A percentile compares a stretch with the other conserved stretches of the same genome.
Conservation (phyloP, 2,888 invertebrate species). For the Epirrita christyi region DNA sequence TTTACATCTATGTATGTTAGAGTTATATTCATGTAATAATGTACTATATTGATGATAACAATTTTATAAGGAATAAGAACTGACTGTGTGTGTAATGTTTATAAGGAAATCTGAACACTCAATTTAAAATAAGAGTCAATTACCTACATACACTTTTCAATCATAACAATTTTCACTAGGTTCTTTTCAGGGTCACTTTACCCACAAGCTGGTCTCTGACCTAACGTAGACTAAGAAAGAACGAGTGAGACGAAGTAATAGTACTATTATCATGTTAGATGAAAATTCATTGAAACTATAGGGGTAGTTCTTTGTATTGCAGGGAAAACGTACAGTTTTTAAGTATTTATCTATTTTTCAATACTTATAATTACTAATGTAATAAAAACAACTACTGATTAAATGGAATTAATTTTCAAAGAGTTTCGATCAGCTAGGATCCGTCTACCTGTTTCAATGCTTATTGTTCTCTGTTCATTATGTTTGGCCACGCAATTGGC, state of each 20-base stretch:
- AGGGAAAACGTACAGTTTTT: no score
- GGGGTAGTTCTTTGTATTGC: no score
- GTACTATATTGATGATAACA: conserved; percentile 22
- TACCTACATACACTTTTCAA: neutral
- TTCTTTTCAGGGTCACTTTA: no score
- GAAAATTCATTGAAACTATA: no score
- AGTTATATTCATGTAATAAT: conserved; percentile 28
- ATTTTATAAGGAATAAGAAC: conserved; percentile 7
- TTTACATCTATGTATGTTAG: conserved; percentile 24
- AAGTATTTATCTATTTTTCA: no score
- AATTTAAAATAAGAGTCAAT: neutral
- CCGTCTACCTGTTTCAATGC: neutral
- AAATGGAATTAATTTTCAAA: neutral
- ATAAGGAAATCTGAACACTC: neutral
- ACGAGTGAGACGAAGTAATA: no score
- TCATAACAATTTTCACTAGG: no score
- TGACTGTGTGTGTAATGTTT: conserved; percentile 7
- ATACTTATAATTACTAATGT: no score
- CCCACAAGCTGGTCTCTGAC: no score
- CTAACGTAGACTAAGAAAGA: no score
- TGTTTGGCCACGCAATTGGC: conserved; percentile 13
- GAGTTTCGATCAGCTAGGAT: neutral
- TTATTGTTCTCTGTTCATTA: conserved; percentile 5
- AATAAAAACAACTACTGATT: neutral
- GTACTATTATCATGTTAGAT: no score